phyloP scores from a whole-genome alignment of 2,888 invertebrate species.

The Drosophila macrospina region DNA sequence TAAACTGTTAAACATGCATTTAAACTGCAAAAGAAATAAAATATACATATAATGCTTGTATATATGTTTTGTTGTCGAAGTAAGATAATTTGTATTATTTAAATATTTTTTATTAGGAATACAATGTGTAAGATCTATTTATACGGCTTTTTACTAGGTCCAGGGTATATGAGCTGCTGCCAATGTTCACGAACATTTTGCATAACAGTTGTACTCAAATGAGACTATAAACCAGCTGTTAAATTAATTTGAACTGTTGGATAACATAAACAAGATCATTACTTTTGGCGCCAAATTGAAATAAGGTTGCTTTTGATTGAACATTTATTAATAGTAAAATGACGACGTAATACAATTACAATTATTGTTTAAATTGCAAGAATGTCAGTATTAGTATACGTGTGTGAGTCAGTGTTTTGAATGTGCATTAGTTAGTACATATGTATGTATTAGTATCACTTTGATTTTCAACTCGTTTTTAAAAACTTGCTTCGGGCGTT shows the following conservation, averaged over 20 bases:
- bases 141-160: not conserved
- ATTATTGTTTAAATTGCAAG: slow-evolving; percentile 68
- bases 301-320: slow-evolving; percentile 25
- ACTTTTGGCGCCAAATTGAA: slow-evolving; percentile 34
- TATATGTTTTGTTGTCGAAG: too few species aligned
- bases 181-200: not conserved
- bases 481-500: slow-evolving; percentile 1
- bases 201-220: slow-evolving; percentile 5
- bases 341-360: slow-evolving; percentile 53
- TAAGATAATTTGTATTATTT: not conserved
- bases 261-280: slow-evolving; percentile 5
- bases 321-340: slow-evolving; percentile 70
- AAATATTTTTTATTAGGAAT: too few species aligned
- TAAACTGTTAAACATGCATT: slow-evolving; percentile 12
- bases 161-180: too few species aligned
- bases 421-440: slow-evolving; percentile 66
- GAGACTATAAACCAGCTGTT: slow-evolving; percentile 1
- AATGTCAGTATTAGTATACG: slow-evolving; percentile 52
- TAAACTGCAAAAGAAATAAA: not conserved
- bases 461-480: slow-evolving; percentile 64
- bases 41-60: too few species aligned
- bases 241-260: not conserved
- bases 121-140: too few species aligned
- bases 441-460: slow-evolving; percentile 78
- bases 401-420: slow-evolving; percentile 31